phyloP scores from a whole-genome alignment of 1,140 invertebrate genomes.

The Paralvinella palmiformis region DNA sequence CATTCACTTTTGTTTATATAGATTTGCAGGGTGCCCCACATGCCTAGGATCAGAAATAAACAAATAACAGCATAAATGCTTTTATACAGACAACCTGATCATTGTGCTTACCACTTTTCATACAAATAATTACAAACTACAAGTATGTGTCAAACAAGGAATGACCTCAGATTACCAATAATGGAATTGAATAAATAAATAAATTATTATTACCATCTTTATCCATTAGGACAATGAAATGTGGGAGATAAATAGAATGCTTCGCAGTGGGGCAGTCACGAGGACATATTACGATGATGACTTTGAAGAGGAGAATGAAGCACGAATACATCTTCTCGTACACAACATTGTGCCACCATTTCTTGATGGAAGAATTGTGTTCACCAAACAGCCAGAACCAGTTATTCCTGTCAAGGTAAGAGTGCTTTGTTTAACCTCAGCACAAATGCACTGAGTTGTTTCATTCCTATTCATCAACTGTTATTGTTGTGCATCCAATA shows the following conservation, averaged over 20 bases:
- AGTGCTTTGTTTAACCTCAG: no score
- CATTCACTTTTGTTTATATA: no score
- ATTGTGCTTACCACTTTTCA: no score
- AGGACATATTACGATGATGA: constrained; percentile 86
- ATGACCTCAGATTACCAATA: no score
- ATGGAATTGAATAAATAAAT: no score
- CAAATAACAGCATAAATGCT: no score
- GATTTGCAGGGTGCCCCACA: no score
- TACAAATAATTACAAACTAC: no score
- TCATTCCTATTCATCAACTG: background rate
- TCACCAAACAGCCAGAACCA: constrained; percentile 97
- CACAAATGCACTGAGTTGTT: background rate
- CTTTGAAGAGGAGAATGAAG: constrained; percentile 85
- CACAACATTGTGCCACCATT: constrained; percentile 99
- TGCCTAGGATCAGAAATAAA: no score
- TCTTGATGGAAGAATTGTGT: constrained; percentile 95
- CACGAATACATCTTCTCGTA: constrained; percentile 89
- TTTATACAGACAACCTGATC: no score
- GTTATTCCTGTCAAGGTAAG: constrained; percentile 75
- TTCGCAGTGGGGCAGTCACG: constrained; percentile 90
- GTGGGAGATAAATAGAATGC: constrained; percentile 98
- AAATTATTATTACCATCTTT: no score
- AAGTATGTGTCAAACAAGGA: no score
- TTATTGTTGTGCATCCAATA: background rate
- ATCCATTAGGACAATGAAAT: constrained; percentile 95